Evolutionary conservation across 2,797 vertebrate species (phyloP), one percentile per base, ranked within the genome.

Genomic region (Anabas testudineus): DNA sequence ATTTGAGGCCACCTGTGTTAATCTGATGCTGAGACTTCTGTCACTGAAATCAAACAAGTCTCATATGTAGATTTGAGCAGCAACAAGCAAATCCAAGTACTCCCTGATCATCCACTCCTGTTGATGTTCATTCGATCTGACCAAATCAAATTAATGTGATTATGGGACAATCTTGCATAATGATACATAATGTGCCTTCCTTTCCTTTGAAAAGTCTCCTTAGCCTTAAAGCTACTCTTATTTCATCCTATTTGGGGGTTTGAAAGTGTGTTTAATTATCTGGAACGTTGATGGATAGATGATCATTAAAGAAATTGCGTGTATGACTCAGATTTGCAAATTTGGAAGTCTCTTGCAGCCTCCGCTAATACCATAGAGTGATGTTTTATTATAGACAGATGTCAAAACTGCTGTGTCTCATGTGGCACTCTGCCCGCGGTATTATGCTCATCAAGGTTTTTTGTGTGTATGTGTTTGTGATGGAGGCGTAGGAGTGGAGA

Each of bases 1-100:
- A 78, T 83, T 85, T 80, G 61, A 76, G 67, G 78, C 63, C 77
- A 61, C 60, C 24, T 4, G 52, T 26, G 51, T 80, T 79, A 88
- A 83, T 63, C 72, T 57, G 55, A 79, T 78, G 64, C 52, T 10
- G 54, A 64, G 60, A 54, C 64, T 79, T 75, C 64, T 70, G 71
- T 68, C 43, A 54, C 66, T 47, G 45, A 13, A 77, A 82, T 87
- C 60, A 85, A 85, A 84, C 72, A 69, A 71, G 67, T 79, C 69
- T 70, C 56, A 45, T 68, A 39, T 52, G 64, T 22, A 52, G 60
- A 66, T 55, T 65, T 66, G 66, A 15, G 41, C 13, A 19, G 64
- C 62, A 73, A 64, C 79, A 54, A 57, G 70, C 45, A 41, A 55
- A 30, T 54, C 45, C 7, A 30, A 24, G 56, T 22, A 22, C 71